These are phyloP conservation scores for Neodiprion lecontei DNA, from an alignment of 1,140 invertebrate species.

Conservation along the genomic window DNA sequence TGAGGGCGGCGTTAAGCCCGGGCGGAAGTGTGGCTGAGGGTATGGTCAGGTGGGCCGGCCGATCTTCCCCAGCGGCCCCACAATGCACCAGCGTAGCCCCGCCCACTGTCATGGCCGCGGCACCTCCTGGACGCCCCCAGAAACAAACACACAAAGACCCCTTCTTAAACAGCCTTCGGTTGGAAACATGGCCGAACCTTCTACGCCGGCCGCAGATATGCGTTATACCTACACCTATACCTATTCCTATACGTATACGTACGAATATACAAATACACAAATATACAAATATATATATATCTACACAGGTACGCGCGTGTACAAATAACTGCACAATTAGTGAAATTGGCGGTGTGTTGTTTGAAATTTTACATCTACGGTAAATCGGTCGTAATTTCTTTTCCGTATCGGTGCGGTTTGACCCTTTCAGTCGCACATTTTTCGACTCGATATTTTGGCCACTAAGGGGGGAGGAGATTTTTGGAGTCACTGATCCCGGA, in stretches of 20 bases:
- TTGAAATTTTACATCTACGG: no score
- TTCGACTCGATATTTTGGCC: no score
- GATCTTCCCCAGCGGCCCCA: constrained; percentile 54
- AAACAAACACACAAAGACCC: constrained; percentile 15
- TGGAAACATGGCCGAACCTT: constrained; percentile 29
- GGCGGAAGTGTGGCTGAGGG: constrained; percentile 58
- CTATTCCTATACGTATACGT: constrained; percentile 14
- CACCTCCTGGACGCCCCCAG: constrained; percentile 62
- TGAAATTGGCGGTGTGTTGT: no score
- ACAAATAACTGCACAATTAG: no score
- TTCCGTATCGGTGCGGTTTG: no score
- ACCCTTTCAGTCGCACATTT: no score
- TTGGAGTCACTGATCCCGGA: no score
- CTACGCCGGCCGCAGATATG: constrained; percentile 31
- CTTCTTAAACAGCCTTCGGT: neutral
- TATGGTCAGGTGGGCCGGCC: constrained; percentile 62
- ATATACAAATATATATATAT: no score
- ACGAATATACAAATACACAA: neutral
- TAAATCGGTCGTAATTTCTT: no score
- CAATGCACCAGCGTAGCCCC: constrained; percentile 56
- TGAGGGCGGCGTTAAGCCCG: constrained; percentile 58
- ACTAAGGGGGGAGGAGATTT: no score
- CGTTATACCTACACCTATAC: constrained; percentile 17
- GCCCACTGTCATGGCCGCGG: constrained; percentile 66
- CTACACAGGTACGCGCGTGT: no score